Evolutionary conservation across 2,888 invertebrate species (phyloP).

Genomic region (Euplexia lucipara): DNA sequence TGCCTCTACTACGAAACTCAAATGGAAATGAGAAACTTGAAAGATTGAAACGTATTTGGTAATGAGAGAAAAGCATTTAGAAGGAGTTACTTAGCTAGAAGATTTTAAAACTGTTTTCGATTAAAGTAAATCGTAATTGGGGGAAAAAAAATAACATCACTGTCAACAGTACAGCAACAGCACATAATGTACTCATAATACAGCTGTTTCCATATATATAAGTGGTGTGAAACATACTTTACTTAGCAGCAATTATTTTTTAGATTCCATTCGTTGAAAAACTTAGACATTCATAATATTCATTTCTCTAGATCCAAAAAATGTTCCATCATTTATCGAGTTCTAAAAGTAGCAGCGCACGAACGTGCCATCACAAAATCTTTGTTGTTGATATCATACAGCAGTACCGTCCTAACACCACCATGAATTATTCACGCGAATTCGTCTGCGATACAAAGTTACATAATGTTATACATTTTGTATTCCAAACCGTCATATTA

Average conservation of each 20-base stretch:
- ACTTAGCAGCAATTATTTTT: background rate
- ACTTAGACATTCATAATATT: background rate
- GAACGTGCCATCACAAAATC: constrained; percentile 65
- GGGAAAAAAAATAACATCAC: too few species aligned
- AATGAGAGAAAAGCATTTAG: constrained; percentile 19
- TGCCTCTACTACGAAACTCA: constrained; percentile 57
- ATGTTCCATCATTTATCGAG: constrained; percentile 22
- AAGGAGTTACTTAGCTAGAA: background rate
- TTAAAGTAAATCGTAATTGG: background rate
- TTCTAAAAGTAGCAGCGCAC: constrained; percentile 55
- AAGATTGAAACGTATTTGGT: constrained; percentile 32
- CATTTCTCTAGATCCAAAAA: background rate
- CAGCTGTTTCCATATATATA: background rate
- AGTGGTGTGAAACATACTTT: background rate
- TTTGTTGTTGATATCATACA: constrained; percentile 75
- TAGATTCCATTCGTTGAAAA: constrained; percentile 4
- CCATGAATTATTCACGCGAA: constrained; percentile 78
- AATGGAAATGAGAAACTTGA: constrained; percentile 24
- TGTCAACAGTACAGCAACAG: background rate
- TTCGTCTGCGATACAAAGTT: constrained; percentile 56
- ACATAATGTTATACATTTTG: constrained; percentile 55
- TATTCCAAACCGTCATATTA: constrained; percentile 50
- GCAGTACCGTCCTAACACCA: constrained; percentile 64
- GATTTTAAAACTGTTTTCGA: background rate
- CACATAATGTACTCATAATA: background rate